Evolutionary conservation across 30 jellyfish, hydroid and myxozoan genomes (phyloP).

Genomic region (Nemopilema nomurai): DNA sequence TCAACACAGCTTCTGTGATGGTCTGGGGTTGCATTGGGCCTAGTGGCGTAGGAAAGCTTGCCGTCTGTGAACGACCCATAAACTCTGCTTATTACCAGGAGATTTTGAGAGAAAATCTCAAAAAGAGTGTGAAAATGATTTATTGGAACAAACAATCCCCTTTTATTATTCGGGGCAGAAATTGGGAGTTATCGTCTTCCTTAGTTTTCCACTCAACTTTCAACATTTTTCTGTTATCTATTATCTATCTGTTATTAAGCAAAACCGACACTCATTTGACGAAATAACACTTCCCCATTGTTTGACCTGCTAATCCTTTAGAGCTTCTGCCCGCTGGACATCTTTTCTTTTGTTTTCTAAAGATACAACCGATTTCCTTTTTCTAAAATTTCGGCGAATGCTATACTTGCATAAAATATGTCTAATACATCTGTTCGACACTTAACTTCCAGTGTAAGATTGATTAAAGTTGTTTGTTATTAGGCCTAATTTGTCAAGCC

Average conservation of each 20-base stretch:
- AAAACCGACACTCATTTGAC: background rate
- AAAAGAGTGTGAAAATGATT: too few relatives aligned
- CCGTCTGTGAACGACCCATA: too few relatives aligned
- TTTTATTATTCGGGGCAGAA: too few relatives aligned
- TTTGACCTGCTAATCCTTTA: too few relatives aligned
- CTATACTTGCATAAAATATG: conserved; percentile 1
- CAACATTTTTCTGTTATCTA: background rate
- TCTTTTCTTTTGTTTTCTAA: background rate
- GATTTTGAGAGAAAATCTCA: too few relatives aligned
- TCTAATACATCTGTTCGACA: background rate
- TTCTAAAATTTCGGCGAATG: background rate
- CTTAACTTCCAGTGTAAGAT: background rate
- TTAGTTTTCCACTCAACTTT: background rate
- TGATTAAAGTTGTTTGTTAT: background rate
- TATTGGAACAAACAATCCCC: too few relatives aligned
- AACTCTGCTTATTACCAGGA: too few relatives aligned
- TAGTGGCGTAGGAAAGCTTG: too few relatives aligned
- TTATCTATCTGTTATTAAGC: too few relatives aligned
- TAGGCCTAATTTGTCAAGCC: background rate
- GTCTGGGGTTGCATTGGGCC: too few relatives aligned
- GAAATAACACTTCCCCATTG: background rate
- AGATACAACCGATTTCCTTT: background rate
- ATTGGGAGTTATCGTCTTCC: background rate
- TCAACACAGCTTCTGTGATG: too few relatives aligned
- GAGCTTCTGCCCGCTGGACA: too few relatives aligned